Conservation (phyloP, 2,888 invertebrate species). For the Unio pictorum region DNA sequence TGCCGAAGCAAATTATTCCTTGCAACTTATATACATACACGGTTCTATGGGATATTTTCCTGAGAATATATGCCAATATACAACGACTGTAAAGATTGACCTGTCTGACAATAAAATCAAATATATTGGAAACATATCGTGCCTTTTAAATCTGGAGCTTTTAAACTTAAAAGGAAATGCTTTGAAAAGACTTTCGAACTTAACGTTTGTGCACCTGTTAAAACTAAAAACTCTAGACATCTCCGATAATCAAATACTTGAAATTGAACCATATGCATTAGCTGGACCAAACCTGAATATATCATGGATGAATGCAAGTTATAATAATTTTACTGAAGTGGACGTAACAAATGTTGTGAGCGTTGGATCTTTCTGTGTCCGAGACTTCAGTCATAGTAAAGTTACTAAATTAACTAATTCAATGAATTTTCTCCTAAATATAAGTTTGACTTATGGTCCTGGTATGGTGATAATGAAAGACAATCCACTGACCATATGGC, state of each 20-base stretch:
- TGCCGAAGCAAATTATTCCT: no score
- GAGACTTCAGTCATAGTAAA: slow-evolving; percentile 7
- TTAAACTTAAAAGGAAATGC: slow-evolving; percentile 5
- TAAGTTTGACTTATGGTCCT: slow-evolving; percentile 4
- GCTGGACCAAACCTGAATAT: background rate
- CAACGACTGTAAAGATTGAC: no score
- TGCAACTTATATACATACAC: no score
- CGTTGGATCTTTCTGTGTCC: slow-evolving; percentile 6
- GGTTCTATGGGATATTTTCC: no score
- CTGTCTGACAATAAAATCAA: slow-evolving; percentile 5
- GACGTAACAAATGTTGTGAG: slow-evolving; percentile 12
- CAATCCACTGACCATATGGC: slow-evolving; percentile 7
- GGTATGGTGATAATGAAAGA: slow-evolving; percentile 10
- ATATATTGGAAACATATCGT: slow-evolving; percentile 7
- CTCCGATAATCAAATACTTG: background rate
- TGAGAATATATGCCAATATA: no score
- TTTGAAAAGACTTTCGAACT: slow-evolving; percentile 4
- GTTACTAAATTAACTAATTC: slow-evolving; percentile 6
- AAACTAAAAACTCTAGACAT: slow-evolving; percentile 5
- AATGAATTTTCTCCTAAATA: slow-evolving; percentile 5
- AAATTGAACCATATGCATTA: slow-evolving; percentile 7
- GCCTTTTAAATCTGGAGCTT: slow-evolving; percentile 8
- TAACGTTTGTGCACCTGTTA: slow-evolving; percentile 6
- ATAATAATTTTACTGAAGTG: slow-evolving; percentile 6
- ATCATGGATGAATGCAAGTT: background rate